Conservation (phyloP, 2,113 vertebrate species). For the Poeciliopsis prolifica region DNA sequence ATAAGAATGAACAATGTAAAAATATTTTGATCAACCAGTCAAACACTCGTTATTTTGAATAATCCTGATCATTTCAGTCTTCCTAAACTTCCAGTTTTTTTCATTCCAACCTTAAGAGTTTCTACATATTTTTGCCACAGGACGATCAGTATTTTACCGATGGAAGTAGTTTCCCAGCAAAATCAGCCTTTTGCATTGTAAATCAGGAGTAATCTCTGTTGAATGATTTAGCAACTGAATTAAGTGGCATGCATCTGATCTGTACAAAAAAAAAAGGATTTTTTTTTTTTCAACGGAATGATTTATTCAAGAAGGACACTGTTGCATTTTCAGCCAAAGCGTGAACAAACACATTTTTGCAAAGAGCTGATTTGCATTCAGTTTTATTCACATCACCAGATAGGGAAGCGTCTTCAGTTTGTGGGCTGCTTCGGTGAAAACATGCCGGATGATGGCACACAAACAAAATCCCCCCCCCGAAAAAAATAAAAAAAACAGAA, state of each 20-base stretch:
- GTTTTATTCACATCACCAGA: neutral
- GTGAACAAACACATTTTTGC: neutral
- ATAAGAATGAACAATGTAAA: neutral
- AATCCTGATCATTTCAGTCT: neutral
- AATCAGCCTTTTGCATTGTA: neutral
- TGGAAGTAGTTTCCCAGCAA: neutral
- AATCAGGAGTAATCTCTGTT: neutral
- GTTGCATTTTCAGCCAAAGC: neutral
- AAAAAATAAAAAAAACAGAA: neutral
- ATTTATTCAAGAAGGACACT: neutral
- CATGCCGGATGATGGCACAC: neutral
- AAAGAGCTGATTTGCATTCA: neutral
- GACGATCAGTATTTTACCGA: neutral
- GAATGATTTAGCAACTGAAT: neutral
- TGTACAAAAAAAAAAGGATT: no score
- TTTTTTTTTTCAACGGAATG: neutral
- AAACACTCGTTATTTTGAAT: neutral
- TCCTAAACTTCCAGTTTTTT: neutral
- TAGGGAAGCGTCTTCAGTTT: neutral
- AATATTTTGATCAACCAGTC: neutral
- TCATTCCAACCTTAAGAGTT: neutral
- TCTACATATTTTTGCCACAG: neutral
- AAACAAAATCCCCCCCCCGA: neutral
- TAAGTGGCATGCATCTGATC: neutral
- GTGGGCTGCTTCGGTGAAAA: neutral